phyloP scores from a whole-genome alignment of 2,797 vertebrate genomes.

The Coendou prehensilis region DNA sequence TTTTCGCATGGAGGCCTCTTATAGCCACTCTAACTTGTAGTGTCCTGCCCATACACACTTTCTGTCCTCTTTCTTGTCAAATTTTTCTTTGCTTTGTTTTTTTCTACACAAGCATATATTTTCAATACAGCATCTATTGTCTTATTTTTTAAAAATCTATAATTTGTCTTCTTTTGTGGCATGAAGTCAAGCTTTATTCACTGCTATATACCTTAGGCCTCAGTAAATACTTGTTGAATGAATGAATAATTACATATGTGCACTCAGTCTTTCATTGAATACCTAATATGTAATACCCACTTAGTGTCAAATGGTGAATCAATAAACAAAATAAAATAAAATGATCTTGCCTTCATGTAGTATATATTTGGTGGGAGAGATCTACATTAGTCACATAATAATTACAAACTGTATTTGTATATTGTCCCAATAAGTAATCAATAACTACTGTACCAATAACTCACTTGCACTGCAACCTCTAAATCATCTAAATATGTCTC shows the following conservation, averaged over 20 bases:
- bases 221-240: conserved; percentile 52
- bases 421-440: conserved; percentile 16
- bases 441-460: not conserved
- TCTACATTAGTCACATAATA: not conserved
- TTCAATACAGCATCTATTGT: not conserved
- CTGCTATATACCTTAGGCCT: not conserved
- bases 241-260: conserved; percentile 30
- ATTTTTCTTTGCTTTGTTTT: conserved; percentile 31
- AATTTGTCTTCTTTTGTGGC: not conserved
- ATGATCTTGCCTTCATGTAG: conserved; percentile 13
- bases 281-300: not conserved
- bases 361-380: conserved; percentile 35
- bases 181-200: conserved; percentile 34
- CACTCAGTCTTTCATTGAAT: conserved; percentile 13
- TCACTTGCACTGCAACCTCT: not conserved
- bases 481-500: not conserved
- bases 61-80: not conserved
- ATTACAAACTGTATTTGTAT: not conserved
- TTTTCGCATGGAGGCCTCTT: not conserved
- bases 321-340: conserved; percentile 8
- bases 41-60: not conserved
- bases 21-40: not conserved
- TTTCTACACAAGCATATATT: not conserved
- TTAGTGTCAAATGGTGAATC: not conserved
- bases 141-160: conserved; percentile 38